Conservation (phyloP, 2,113 vertebrate species). For the Gymnogyps californianus region DNA sequence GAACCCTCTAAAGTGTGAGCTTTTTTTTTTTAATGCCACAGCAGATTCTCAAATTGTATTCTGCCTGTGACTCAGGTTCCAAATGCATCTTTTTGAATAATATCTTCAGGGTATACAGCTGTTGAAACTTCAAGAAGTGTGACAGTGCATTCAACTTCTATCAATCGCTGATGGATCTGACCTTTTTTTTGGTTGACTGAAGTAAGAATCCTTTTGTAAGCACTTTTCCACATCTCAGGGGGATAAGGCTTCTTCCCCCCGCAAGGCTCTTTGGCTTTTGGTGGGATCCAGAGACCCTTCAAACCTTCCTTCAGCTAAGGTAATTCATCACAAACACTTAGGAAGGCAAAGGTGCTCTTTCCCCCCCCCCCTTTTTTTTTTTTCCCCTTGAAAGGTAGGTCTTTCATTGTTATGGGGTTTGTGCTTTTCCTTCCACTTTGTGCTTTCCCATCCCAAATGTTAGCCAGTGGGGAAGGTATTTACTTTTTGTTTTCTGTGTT, state of each 20-base stretch:
- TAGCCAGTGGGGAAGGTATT: background rate
- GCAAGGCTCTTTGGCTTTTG: background rate
- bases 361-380: background rate
- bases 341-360: background rate
- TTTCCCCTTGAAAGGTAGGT: background rate
- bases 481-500: background rate
- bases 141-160: slow-evolving; percentile 5
- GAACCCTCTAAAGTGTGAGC: background rate
- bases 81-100: slow-evolving; percentile 17
- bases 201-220: slow-evolving; percentile 8
- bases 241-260: background rate
- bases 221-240: background rate
- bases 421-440: background rate
- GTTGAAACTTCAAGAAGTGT: slow-evolving; percentile 29
- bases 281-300: background rate
- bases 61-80: background rate
- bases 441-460: background rate
- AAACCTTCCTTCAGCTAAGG: background rate
- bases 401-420: background rate
- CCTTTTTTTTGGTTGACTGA: background rate
- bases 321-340: background rate
- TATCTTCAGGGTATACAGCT: slow-evolving; percentile 26
- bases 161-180: background rate
- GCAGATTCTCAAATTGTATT: slow-evolving; percentile 7
- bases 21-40: background rate